A percentile compares a stretch with the other conserved stretches of the same genome.
These are phyloP conservation scores for Heliconius hermathena DNA, from an alignment of 1,140 invertebrate species.

Conservation along the genomic window DNA sequence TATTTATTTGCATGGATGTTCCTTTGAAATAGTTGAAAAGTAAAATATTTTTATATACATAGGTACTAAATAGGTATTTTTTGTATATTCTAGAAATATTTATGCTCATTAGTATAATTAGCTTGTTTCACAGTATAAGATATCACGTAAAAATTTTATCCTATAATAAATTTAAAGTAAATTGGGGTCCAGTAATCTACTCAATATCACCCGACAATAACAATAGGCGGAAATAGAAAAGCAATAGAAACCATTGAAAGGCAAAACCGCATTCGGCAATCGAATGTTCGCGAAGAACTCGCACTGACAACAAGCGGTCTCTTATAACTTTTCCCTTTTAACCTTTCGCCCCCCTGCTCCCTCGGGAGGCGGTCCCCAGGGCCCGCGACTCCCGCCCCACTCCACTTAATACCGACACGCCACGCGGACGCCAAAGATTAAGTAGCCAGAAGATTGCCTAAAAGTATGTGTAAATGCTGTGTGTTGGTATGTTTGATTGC, in stretches of 20 bases:
- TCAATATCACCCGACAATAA: conserved; percentile 12
- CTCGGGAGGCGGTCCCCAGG: conserved; percentile 81
- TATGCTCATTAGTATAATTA: background rate
- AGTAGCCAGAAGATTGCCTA: conserved; percentile 54
- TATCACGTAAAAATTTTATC: background rate
- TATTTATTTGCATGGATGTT: conserved; percentile 76
- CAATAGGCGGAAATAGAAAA: conserved; percentile 21
- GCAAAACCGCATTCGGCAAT: conserved; percentile 65
- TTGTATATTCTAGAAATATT: background rate
- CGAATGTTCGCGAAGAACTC: conserved; percentile 67
- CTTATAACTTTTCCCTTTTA: conserved; percentile 82
- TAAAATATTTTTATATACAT: conserved; percentile 15
- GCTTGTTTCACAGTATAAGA: background rate
- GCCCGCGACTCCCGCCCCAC: conserved; percentile 74
- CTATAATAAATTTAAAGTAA: background rate
- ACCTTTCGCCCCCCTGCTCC: conserved; percentile 75
- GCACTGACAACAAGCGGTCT: conserved; percentile 78
- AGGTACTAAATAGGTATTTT: background rate
- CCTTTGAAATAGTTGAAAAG: conserved; percentile 48
- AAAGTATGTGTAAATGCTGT: conserved; percentile 36
- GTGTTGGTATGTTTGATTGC: background rate
- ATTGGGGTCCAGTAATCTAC: background rate
- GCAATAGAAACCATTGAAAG: conserved; percentile 41
- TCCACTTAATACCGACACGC: conserved; percentile 79
- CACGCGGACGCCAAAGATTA: conserved; percentile 77